Percentiles rank a stretch among this genome's conserved stretches.
phyloP scores from a whole-genome alignment of 1,140 invertebrate species.

The Amyelois transitella region DNA sequence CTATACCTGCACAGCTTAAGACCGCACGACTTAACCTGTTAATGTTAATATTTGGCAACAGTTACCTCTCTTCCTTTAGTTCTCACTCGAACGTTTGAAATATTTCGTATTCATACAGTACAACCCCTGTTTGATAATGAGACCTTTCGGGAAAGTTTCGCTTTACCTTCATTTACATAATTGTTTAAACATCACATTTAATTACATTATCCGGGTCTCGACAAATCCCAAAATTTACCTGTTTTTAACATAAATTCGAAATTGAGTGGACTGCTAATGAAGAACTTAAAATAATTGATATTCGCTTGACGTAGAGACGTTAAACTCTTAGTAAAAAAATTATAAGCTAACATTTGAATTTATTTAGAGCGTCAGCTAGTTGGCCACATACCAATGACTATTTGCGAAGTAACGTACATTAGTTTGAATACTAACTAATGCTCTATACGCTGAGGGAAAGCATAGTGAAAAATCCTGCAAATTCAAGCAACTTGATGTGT shows the following conservation, averaged over 20 bases:
- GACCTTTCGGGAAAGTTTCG: conserved; percentile 32
- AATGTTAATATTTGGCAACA: too few relatives aligned
- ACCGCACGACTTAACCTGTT: too few relatives aligned
- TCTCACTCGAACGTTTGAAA: neutral
- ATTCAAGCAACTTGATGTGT: too few relatives aligned
- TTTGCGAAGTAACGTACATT: too few relatives aligned
- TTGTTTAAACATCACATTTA: conserved; percentile 43
- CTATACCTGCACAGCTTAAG: too few relatives aligned
- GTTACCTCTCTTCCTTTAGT: neutral
- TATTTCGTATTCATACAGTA: conserved; percentile 16
- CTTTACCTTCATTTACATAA: conserved; percentile 34
- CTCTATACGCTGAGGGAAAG: too few relatives aligned
- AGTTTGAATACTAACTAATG: too few relatives aligned
- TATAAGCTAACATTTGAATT: conserved; percentile 3
- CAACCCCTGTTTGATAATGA: conserved; percentile 29
- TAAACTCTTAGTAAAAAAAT: neutral
- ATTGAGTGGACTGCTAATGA: conserved; percentile 15
- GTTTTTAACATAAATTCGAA: conserved; percentile 21
- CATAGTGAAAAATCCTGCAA: too few relatives aligned
- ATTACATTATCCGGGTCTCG: conserved; percentile 31
- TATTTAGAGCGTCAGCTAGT: too few relatives aligned
- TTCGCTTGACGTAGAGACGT: neutral
- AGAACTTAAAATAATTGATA: neutral
- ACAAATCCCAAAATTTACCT: conserved; percentile 27
- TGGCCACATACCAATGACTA: too few relatives aligned